Evolutionary conservation across 2,113 vertebrate species (phyloP), one percentile per base, ranked within the genome.

Genomic region (Mesembrinibis cayennensis): DNA sequence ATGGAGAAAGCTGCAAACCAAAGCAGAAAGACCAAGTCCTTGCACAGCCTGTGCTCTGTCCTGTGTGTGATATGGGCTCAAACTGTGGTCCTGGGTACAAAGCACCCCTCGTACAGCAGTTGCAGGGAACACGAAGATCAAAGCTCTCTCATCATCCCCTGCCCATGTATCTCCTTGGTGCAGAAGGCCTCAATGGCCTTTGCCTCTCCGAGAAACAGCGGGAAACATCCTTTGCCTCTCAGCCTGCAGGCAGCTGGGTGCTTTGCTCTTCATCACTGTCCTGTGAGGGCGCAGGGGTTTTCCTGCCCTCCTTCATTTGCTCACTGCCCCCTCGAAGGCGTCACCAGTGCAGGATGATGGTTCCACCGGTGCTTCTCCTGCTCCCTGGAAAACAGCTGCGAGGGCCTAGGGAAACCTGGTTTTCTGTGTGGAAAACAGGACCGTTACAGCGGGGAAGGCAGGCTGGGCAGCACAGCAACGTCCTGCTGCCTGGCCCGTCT

Each of bases 61-160:
- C 2, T 0, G 2, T 34, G 8, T 53, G 18, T 34, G 27, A 38
- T 34, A 55, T 0, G 7, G 52, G 22, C 50, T 73, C 61, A 44
- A 65, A 20, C 23, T 59, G 15, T 59, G 29, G 8, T 53, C 10
- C 42, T 45, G 44, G 20, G 23, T 73, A 49, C 2, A 8, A 69
- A 82, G 10, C 3, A 4, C 7, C 20, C 38, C 22, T 59, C 58
- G 45, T 66, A 49, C 20, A 66, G 10, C 20, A 74, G 1, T 22
- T 84, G 15, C 14, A 22, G 22, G 29, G 8, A 82, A 52, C 6
- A 47, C 42, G 11, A 76, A 90, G 32, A 74, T 18, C 14, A 49
- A 74, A 34, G 38, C 44, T 26, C 50, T 81, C 36, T 53, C 14
- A 2, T 29, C 27, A 3, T 44, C 23, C 14, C 25, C 59, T 63